These are phyloP conservation scores for Phragmatobia fuliginosa DNA, from an alignment of 2,888 invertebrate genomes.

Conservation along the genomic window DNA sequence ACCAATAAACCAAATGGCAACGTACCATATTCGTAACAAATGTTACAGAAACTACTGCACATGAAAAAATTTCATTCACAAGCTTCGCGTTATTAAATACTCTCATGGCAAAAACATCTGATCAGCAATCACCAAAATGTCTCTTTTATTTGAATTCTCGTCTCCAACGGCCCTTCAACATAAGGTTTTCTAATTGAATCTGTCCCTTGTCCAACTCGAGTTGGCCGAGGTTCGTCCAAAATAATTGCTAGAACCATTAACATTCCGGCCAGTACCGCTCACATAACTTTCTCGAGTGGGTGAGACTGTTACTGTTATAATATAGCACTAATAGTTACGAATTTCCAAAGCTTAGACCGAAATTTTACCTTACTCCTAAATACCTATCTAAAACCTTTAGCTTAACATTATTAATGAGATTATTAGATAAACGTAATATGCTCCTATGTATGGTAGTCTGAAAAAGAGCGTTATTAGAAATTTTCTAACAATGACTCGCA, in stretches of 20 bases:
- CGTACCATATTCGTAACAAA: constrained; percentile 43
- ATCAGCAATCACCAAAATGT: constrained; percentile 34
- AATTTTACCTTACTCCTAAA: constrained; percentile 40
- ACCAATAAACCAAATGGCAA: constrained; percentile 51
- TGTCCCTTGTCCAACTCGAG: constrained; percentile 63
- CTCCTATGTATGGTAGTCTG: constrained; percentile 36
- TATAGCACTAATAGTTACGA: constrained; percentile 63
- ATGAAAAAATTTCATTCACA: constrained; percentile 48
- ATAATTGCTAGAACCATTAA: constrained; percentile 76
- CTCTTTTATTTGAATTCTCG: constrained; percentile 45
- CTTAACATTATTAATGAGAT: constrained; percentile 30
- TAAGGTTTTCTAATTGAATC: constrained; percentile 56
- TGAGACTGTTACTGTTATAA: constrained; percentile 54
- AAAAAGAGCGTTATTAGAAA: constrained; percentile 48
- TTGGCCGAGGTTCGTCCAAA: constrained; percentile 60
- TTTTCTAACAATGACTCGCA: constrained; percentile 63
- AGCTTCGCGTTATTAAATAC: constrained; percentile 49
- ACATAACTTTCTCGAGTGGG: constrained; percentile 71
- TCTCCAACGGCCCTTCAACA: constrained; percentile 27
- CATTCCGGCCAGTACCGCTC: constrained; percentile 67
- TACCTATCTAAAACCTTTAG: constrained; percentile 29
- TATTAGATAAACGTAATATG: constrained; percentile 24
- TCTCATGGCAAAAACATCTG: constrained; percentile 36
- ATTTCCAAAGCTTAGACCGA: constrained; percentile 45
- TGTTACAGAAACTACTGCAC: constrained; percentile 39